Conservation (phyloP, 2,888 invertebrate genomes). For the Minunthozetes semirufus region DNA sequence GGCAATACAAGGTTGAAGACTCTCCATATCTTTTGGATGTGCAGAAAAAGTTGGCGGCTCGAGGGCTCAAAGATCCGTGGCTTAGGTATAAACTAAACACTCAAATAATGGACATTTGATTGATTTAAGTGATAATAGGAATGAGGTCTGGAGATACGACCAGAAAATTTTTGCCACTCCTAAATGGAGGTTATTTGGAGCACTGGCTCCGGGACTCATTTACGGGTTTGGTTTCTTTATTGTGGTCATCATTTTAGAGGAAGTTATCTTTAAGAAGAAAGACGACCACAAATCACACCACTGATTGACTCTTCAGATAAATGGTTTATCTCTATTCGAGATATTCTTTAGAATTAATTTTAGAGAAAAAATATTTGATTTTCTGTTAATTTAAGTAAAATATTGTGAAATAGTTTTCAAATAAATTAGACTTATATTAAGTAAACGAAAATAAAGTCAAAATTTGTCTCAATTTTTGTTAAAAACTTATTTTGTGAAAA, state of each 20-base stretch:
- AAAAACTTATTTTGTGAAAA: too few relatives aligned
- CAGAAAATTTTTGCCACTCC: conserved; percentile 39
- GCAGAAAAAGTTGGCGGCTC: conserved; percentile 59
- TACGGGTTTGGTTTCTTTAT: conserved; percentile 28
- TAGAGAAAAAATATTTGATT: too few relatives aligned
- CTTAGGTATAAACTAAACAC: conserved; percentile 55
- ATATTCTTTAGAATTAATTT: too few relatives aligned
- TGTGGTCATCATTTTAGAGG: conserved; percentile 27
- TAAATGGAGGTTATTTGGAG: not conserved
- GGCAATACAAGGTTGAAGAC: conserved; percentile 64
- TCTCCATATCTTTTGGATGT: conserved; percentile 60
- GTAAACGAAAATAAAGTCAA: too few relatives aligned
- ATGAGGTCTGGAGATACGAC: conserved; percentile 75
- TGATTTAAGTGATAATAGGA: conserved; percentile 52
- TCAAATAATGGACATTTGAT: not conserved
- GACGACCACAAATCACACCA: conserved; percentile 4
- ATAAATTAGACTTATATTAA: too few relatives aligned
- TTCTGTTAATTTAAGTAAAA: too few relatives aligned
- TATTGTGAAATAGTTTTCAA: too few relatives aligned
- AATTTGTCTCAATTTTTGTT: too few relatives aligned
- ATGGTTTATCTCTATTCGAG: too few relatives aligned
- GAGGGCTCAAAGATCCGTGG: conserved; percentile 78
- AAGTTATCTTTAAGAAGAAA: not conserved
- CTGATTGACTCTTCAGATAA: not conserved
- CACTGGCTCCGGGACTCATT: not conserved